Evolutionary conservation across 2,888 invertebrate species (phyloP), one percentile per base, ranked within the genome.

Genomic region (Eupelmus urozonus): DNA sequence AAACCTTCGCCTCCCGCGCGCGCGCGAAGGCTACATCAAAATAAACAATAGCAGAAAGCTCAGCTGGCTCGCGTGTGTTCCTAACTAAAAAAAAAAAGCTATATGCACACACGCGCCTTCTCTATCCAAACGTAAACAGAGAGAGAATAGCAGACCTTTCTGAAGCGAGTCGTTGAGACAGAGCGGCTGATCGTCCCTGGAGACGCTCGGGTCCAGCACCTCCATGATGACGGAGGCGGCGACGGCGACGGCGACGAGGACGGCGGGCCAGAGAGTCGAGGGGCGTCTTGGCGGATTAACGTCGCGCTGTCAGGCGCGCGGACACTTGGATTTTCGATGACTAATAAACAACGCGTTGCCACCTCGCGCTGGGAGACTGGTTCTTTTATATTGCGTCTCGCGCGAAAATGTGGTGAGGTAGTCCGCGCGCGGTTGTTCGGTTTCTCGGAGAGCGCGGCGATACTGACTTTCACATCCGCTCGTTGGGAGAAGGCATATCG

Each of bases 111-210:
- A n/a, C n/a, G 59, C 29, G 29, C 16, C 9, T 23, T 55, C 11
- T 2, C 45, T 11, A 45, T 20, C 9, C 9, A 34, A 53, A 40
- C 0, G 53, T 25, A 67, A 27, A 60, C 59, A 59, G 49, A 40
- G 59, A 29, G 11, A 67, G 9, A 34, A n/a, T n/a, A 20, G 7
- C 40, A 42, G 42, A 89, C 89, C 87, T 87, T 84, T 87, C 49
- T 87, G 87, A 45, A 86, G 42, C 13, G 85, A 85, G 81, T 89
- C 88, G 78, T 89, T 88, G 77, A 88, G 73, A 73, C 85, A 87
- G 5, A 89, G 82, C 63, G 88, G 88, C 69, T 86, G 87, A 81
- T 90, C 88, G 77, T 90, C 89, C 70, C 87, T 85, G 2, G 87
- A 85, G 34, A 88, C 82, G 63, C 86, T 88, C 11, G 89, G 87